These are phyloP conservation scores for Nyctibius grandis DNA, from an alignment of 2,797 vertebrate genomes.

Conservation along the genomic window DNA sequence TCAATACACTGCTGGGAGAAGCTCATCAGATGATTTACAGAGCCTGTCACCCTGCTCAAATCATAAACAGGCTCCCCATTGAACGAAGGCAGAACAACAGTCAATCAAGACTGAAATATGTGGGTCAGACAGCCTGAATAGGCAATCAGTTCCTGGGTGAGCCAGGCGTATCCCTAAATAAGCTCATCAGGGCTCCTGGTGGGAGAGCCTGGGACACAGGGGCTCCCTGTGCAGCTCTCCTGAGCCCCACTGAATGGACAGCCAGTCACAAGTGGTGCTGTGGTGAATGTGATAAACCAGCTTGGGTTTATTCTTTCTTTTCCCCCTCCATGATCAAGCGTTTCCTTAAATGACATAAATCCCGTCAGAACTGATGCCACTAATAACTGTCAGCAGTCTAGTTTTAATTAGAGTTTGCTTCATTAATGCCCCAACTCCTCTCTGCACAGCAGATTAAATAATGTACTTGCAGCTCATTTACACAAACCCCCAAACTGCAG, in stretches of 20 bases:
- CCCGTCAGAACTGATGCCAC: slow-evolving; percentile 64
- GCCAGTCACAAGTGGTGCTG: neutral
- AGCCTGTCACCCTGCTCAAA: neutral
- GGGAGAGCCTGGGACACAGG: neutral
- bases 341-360: slow-evolving; percentile 62
- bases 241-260: neutral
- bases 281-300: slow-evolving; percentile 18
- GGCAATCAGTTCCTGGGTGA: slow-evolving; percentile 26
- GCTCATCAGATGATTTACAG: neutral
- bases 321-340: neutral
- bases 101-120: slow-evolving; percentile 2
- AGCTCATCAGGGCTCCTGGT: slow-evolving; percentile 6
- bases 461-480: slow-evolving; percentile 67
- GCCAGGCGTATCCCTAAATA: neutral
- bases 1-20: neutral
- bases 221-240: neutral
- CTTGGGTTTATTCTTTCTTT: neutral
- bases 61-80: neutral
- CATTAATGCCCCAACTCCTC: slow-evolving; percentile 66
- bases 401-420: slow-evolving; percentile 75
- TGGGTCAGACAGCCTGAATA: slow-evolving; percentile 8
- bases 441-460: slow-evolving; percentile 62
- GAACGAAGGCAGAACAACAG: slow-evolving; percentile 1
- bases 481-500: slow-evolving; percentile 56
- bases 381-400: slow-evolving; percentile 68